These are phyloP conservation scores for Athalia circularis DNA, from an alignment of 2,888 invertebrate genomes.

Conservation along the genomic window DNA sequence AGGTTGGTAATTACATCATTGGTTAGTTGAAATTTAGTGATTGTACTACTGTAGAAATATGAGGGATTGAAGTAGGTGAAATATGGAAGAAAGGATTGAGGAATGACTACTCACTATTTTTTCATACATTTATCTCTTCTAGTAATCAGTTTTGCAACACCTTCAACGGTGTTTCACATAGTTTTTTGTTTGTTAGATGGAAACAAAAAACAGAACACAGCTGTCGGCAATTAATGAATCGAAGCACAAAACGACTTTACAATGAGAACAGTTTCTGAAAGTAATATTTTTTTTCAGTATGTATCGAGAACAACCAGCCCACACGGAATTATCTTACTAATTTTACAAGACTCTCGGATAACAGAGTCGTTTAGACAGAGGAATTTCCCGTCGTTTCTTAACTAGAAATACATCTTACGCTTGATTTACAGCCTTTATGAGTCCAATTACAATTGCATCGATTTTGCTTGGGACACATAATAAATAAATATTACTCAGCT, in stretches of 20 bases:
- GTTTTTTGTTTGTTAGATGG: not conserved
- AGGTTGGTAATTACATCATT: too few relatives aligned
- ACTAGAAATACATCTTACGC: not conserved
- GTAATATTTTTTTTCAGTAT: too few relatives aligned
- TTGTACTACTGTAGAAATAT: not conserved
- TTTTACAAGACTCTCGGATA: not conserved
- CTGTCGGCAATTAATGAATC: too few relatives aligned
- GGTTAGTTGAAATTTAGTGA: too few relatives aligned
- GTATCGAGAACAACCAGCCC: too few relatives aligned
- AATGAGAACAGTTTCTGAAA: too few relatives aligned
- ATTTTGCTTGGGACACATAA: not conserved
- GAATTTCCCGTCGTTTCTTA: not conserved
- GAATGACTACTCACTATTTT: not conserved
- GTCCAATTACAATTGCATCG: not conserved
- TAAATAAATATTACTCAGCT: not conserved
- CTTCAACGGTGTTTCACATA: not conserved
- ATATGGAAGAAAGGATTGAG: not conserved
- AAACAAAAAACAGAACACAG: not conserved
- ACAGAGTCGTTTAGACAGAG: too few relatives aligned
- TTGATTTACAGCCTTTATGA: not conserved
- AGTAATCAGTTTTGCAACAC: constrained; percentile 17
- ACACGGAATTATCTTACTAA: not conserved
- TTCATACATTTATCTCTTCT: not conserved
- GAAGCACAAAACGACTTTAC: not conserved
- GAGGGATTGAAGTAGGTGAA: constrained; percentile 8